Percentiles rank a stretch among this genome's conserved stretches.
Evolutionary conservation across 2,113 vertebrate species (phyloP).

Genomic region (Urocitellus parryii): DNA sequence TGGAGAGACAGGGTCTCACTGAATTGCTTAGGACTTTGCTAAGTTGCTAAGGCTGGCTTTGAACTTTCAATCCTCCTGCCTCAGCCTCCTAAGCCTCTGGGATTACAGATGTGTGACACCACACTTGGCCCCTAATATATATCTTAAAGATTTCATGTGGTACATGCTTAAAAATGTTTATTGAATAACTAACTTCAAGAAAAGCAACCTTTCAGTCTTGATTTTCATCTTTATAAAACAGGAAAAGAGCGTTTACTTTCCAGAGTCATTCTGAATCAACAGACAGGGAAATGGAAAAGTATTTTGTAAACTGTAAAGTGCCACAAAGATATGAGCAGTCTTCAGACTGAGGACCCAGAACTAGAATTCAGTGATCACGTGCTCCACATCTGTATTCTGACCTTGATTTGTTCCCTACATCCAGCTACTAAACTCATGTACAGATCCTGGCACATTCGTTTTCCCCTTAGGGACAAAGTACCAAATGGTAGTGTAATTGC

Average conservation of each 20-base stretch:
- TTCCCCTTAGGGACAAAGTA: conserved; percentile 89
- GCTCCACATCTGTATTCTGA: conserved; percentile 81
- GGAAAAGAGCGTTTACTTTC: neutral
- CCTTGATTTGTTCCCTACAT: conserved; percentile 88
- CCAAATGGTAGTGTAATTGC: conserved; percentile 91
- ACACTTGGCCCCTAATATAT: accelerated
- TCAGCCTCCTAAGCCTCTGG: no score
- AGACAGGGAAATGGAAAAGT: neutral
- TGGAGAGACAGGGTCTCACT: no score
- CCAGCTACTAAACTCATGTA: conserved; percentile 85
- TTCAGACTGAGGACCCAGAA: conserved; percentile 46
- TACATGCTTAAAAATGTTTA: conserved; percentile 3
- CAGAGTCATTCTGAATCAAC: neutral
- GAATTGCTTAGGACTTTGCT: no score
- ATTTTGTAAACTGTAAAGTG: neutral
- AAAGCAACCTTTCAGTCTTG: neutral
- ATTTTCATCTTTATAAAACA: neutral
- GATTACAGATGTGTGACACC: no score
- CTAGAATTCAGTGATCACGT: conserved; percentile 57
- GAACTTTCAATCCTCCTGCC: no score
- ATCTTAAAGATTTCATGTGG: neutral
- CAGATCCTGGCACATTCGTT: conserved; percentile 87
- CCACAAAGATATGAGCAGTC: neutral
- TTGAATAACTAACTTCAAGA: neutral
- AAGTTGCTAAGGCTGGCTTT: no score